phyloP scores from a whole-genome alignment of 2,797 vertebrate species.

The Amblyopsis hoosieri region DNA sequence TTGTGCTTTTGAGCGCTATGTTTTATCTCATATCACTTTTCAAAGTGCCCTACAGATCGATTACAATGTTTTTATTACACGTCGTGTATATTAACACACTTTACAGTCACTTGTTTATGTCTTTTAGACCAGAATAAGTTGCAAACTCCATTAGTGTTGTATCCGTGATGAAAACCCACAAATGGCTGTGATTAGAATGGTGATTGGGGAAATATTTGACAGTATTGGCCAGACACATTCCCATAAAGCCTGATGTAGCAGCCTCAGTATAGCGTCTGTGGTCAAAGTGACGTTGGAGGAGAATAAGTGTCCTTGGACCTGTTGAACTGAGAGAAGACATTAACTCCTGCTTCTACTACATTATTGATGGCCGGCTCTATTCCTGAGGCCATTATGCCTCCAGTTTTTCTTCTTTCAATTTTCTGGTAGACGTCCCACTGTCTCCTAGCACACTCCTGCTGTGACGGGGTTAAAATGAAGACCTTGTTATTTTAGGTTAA shows the following conservation, averaged over 20 bases:
- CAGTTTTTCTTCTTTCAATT: slow-evolving; percentile 65
- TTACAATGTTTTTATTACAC: slow-evolving; percentile 44
- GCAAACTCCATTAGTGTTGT: slow-evolving; percentile 66
- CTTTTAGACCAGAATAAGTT: slow-evolving; percentile 43
- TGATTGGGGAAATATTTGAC: slow-evolving; percentile 55
- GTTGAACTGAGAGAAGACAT: slow-evolving; percentile 76
- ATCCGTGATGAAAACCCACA: slow-evolving; percentile 67
- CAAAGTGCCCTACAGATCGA: no score
- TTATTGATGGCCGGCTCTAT: slow-evolving; percentile 71
- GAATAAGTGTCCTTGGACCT: slow-evolving; percentile 67
- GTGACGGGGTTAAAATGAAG: slow-evolving; percentile 57
- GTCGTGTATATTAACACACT: slow-evolving; percentile 18
- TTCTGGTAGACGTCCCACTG: slow-evolving; percentile 61
- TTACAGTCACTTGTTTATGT: slow-evolving; percentile 26
- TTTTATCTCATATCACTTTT: no score
- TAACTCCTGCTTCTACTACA: slow-evolving; percentile 72
- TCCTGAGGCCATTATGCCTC: slow-evolving; percentile 66
- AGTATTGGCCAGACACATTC: slow-evolving; percentile 43
- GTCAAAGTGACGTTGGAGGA: slow-evolving; percentile 33
- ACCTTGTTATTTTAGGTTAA: slow-evolving; percentile 64
- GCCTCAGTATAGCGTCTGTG: slow-evolving; percentile 54
- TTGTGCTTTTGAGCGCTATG: no score
- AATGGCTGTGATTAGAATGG: slow-evolving; percentile 54
- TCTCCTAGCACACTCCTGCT: slow-evolving; percentile 63
- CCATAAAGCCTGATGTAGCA: slow-evolving; percentile 70